Percentiles rank a stretch among this genome's conserved stretches.
Evolutionary conservation across 2,797 vertebrate species (phyloP).

Genomic region (Epinephelus awoara): DNA sequence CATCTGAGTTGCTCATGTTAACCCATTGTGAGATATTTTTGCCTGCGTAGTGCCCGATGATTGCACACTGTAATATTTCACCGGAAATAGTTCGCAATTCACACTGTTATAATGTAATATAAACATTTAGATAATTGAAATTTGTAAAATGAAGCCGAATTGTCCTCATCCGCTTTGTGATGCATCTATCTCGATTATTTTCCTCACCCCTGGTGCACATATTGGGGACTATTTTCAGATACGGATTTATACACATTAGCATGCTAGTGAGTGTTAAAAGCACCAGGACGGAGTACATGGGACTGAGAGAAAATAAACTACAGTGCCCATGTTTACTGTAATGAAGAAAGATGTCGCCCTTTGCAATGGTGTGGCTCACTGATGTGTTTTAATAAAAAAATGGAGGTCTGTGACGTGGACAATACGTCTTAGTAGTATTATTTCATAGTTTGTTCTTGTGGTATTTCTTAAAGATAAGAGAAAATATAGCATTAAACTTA

Average conservation of each 20-base stretch:
- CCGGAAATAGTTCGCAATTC: too few species aligned
- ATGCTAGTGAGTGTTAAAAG: not conserved
- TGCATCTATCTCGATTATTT: too few species aligned
- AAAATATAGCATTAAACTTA: not conserved
- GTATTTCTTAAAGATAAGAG: not conserved
- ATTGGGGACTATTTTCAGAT: not conserved
- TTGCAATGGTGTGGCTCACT: not conserved
- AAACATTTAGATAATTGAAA: too few species aligned
- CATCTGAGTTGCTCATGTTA: too few species aligned
- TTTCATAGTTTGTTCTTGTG: not conserved
- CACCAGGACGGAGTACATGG: not conserved
- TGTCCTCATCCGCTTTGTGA: too few species aligned
- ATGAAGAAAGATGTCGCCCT: not conserved
- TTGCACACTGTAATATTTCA: too few species aligned
- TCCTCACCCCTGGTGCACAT: not conserved
- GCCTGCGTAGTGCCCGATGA: too few species aligned
- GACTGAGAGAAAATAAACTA: not conserved
- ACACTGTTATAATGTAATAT: too few species aligned
- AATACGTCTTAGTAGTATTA: not conserved
- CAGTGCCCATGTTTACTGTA: not conserved
- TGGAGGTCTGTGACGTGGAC: not conserved
- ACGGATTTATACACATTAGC: not conserved
- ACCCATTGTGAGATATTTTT: too few species aligned
- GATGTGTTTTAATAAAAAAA: not conserved
- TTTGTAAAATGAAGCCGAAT: too few species aligned